Percentiles rank a stretch among this genome's conserved stretches.
phyloP scores from a whole-genome alignment of 2,797 vertebrate species.

The Gambusia yucatana region DNA sequence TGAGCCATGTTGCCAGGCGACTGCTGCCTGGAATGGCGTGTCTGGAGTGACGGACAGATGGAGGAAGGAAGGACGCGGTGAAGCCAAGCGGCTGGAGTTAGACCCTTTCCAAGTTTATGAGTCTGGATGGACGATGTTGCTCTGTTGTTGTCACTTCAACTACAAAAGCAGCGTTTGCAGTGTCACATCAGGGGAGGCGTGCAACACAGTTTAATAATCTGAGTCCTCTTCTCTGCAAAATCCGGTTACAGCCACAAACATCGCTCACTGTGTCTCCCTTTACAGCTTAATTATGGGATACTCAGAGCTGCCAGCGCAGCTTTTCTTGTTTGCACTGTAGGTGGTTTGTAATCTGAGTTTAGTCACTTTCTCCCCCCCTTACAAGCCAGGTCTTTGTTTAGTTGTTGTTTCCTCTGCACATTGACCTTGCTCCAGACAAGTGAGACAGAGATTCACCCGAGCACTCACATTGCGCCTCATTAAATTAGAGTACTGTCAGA shows the following conservation, averaged over 20 bases:
- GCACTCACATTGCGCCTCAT: slow-evolving; percentile 66
- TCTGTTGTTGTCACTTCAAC: slow-evolving; percentile 45
- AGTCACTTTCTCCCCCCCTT: slow-evolving; percentile 19
- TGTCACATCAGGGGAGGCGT: slow-evolving; percentile 62
- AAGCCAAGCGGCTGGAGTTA: slow-evolving; percentile 67
- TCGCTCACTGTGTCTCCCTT: slow-evolving; percentile 55
- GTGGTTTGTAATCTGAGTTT: slow-evolving; percentile 60
- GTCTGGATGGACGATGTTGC: slow-evolving; percentile 52
- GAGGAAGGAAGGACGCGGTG: slow-evolving; percentile 67
- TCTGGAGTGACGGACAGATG: slow-evolving; percentile 76
- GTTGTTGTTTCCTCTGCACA: slow-evolving; percentile 52
- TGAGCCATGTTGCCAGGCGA: slow-evolving; percentile 86
- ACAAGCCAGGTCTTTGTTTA: slow-evolving; percentile 57
- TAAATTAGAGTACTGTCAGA: slow-evolving; percentile 72
- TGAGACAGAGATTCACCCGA: slow-evolving; percentile 54
- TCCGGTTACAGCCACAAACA: slow-evolving; percentile 48
- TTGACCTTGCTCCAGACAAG: slow-evolving; percentile 76
- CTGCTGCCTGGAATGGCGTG: slow-evolving; percentile 76
- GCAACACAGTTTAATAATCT: slow-evolving; percentile 61
- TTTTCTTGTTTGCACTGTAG: slow-evolving; percentile 59
- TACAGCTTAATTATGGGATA: slow-evolving; percentile 65
- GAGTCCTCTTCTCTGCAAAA: slow-evolving; percentile 48
- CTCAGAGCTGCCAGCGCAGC: slow-evolving; percentile 44
- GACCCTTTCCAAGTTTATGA: slow-evolving; percentile 49
- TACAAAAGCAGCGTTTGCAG: slow-evolving; percentile 60